These are phyloP conservation scores for Morone chrysops DNA, from an alignment of 2,113 vertebrate genomes.

Conservation along the genomic window DNA sequence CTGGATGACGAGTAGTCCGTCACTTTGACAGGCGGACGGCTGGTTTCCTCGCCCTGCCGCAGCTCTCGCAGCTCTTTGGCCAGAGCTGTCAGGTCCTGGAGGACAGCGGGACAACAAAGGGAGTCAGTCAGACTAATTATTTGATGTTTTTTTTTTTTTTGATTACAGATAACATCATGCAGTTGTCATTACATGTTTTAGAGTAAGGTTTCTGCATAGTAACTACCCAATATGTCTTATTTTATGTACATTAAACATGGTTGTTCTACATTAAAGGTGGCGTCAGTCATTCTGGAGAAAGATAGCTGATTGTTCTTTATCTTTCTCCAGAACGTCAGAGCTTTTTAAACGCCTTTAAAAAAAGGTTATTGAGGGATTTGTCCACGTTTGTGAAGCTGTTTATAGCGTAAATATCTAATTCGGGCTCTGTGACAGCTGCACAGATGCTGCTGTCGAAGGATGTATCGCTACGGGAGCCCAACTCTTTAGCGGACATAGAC, in stretches of 20 bases:
- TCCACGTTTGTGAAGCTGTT: background rate
- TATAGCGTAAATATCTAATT: background rate
- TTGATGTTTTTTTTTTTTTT: background rate
- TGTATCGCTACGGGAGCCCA: background rate
- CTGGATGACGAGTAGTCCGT: constrained; percentile 99
- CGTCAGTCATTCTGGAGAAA: no score
- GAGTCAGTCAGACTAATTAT: background rate
- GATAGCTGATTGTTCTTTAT: no score
- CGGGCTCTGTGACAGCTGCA: background rate
- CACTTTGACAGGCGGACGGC: constrained; percentile 96
- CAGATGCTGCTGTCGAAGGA: background rate
- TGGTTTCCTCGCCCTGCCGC: constrained; percentile 95
- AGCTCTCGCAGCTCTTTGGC: constrained; percentile 97
- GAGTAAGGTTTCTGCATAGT: no score
- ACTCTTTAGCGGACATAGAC: background rate
- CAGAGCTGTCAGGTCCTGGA: constrained; percentile 95
- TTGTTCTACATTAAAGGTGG: background rate
- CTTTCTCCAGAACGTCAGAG: no score
- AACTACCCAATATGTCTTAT: no score
- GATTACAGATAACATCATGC: background rate
- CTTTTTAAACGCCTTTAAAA: no score
- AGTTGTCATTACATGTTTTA: background rate
- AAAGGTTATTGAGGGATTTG: background rate
- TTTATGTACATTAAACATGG: background rate
- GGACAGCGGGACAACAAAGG: background rate